Evolutionary conservation across 2,888 invertebrate species (phyloP), one percentile per base, ranked within the genome.

Genomic region (Philaethria dido): DNA sequence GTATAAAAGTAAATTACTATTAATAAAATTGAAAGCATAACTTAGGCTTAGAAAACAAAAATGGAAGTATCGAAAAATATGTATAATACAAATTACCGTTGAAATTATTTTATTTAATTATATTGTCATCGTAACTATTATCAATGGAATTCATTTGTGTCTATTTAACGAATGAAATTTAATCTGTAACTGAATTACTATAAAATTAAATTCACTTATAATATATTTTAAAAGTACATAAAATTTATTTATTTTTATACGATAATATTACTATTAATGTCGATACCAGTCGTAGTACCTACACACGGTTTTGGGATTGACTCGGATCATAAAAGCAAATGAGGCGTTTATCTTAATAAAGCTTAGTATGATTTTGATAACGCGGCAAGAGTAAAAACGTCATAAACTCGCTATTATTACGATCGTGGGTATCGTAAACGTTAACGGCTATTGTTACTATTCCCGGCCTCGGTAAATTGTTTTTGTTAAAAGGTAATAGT

Each of bases 341-440:
- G 73, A 75, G 70, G 57, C 72, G 67, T 73, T 75, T 71, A 73
- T 74, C 71, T 73, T 70, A 72, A 71, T 72, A 74, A 71, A 72
- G 69, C 70, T 70, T 68, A 75, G 74, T 72, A 73, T 69, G 70
- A 72, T 72, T 75, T 69, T 72, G 72, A 73, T 73, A 74, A 73
- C 69, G 66, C 67, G 44, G 68, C 65, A 70, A 73, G 72, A 74
- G 75, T 75, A 75, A 77, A 74, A 72, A 76, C 64, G 72, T 68
- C 72, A 74, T 77, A 78, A 80, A 78, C 66, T 71, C 63, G 66
- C 64, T 73, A 74, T 78, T 77, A 78, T 78, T 75, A 75, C 75
- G 72, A 73, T 68, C 70, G 68, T 66, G 68, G 72, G 61, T 64
- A 62, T 72, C 76, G 74, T 77, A 75, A 77, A 75, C 73, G 72